phyloP scores from a whole-genome alignment of 2,888 invertebrate genomes.

The Mythimna ferrago region DNA sequence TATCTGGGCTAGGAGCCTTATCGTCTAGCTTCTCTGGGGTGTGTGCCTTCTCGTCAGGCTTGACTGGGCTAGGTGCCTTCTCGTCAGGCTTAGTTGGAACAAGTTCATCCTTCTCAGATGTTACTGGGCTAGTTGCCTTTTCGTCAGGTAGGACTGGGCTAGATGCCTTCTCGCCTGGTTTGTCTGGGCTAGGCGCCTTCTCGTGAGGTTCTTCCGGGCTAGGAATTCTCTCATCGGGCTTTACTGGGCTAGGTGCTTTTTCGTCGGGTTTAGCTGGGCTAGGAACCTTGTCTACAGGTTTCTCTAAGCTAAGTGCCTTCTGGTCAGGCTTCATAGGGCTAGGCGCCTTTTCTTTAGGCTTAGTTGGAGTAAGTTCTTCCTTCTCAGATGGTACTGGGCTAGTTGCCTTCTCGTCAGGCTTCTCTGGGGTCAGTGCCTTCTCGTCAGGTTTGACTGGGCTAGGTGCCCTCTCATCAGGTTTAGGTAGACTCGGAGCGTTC shows the following conservation, averaged over 20 bases:
- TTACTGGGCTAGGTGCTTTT: too few relatives aligned
- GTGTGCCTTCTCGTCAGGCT: background rate
- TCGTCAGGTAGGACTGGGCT: too few relatives aligned
- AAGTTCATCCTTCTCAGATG: background rate
- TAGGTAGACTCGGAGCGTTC: too few relatives aligned
- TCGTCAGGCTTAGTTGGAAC: background rate
- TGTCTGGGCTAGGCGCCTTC: too few relatives aligned
- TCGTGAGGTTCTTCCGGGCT: background rate
- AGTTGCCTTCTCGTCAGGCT: background rate
- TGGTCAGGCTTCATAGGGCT: background rate
- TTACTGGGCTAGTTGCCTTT: background rate
- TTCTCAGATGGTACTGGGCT: background rate
- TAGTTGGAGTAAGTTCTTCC: slow-evolving; percentile 4
- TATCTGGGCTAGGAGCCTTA: background rate
- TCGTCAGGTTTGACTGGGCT: background rate
- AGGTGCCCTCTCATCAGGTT: background rate
- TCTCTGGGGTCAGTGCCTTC: background rate
- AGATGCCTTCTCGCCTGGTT: too few relatives aligned
- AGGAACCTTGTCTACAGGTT: too few relatives aligned
- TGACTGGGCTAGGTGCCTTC: background rate
- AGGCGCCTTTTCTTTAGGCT: background rate
- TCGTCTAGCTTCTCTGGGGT: background rate
- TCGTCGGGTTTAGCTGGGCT: too few relatives aligned
- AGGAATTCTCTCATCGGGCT: too few relatives aligned
- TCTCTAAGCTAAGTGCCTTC: too few relatives aligned